Conservation (phyloP, 2,888 invertebrate genomes). For the Latrodectus elegans region DNA sequence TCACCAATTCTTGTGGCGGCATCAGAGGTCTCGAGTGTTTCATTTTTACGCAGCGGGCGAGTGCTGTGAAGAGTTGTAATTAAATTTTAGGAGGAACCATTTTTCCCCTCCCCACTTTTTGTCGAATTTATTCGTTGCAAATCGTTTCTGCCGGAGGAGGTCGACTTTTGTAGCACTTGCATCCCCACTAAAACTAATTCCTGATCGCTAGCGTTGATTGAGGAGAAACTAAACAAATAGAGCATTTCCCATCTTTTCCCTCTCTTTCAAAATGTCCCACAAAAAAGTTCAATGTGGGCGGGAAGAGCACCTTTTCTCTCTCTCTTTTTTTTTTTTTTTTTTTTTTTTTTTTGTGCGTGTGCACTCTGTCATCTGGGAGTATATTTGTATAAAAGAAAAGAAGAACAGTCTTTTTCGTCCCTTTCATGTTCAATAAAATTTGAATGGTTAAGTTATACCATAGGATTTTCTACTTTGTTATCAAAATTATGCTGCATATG, state of each 20-base stretch:
- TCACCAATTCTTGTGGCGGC: background rate
- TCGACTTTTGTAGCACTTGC: slow-evolving; percentile 61
- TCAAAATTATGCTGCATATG: too few species aligned
- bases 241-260: background rate
- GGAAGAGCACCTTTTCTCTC: slow-evolving; percentile 3
- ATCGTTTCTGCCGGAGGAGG: slow-evolving; percentile 38
- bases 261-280: background rate
- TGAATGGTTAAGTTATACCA: too few species aligned
- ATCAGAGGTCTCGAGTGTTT: background rate
- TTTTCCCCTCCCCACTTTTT: slow-evolving; percentile 10
- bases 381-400: background rate
- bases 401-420: too few species aligned
- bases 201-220: slow-evolving; percentile 57
- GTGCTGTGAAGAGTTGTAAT: slow-evolving; percentile 41
- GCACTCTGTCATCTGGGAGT: background rate
- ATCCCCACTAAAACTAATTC: slow-evolving; percentile 67
- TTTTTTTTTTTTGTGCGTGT: background rate
- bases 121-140: slow-evolving; percentile 53
- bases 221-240: slow-evolving; percentile 57
- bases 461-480: too few species aligned
- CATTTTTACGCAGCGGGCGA: slow-evolving; percentile 31
- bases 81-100: slow-evolving; percentile 52
- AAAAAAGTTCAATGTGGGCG: background rate
- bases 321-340: background rate
- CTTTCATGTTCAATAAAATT: too few species aligned